These are phyloP conservation scores for Spea hammondii DNA, from an alignment of 2,797 vertebrate species.

Conservation along the genomic window DNA sequence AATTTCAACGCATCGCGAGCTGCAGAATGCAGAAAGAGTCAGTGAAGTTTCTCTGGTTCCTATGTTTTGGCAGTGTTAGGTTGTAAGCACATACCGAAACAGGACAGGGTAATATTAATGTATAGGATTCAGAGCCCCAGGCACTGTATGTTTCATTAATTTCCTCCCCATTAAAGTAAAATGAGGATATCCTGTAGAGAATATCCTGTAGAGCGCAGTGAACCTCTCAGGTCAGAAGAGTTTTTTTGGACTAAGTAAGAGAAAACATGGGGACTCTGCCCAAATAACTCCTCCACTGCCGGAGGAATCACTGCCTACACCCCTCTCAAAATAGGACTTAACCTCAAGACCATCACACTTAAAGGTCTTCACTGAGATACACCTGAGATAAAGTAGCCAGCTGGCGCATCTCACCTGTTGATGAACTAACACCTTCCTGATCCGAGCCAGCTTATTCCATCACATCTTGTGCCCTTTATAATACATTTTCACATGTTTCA, in stretches of 20 bases:
- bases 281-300: background rate
- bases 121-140: conserved; percentile 69
- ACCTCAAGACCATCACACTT: too few species aligned
- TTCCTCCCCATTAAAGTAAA: conserved; percentile 74
- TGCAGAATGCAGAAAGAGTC: background rate
- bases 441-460: too few species aligned
- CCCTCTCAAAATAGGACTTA: too few species aligned
- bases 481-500: too few species aligned
- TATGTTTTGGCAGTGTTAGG: conserved; percentile 58
- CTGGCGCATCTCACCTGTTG: too few species aligned
- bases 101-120: conserved; percentile 70
- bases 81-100: conserved; percentile 59
- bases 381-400: too few species aligned
- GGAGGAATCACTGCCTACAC: background rate
- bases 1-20: background rate
- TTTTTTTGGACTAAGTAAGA: conserved; percentile 65
- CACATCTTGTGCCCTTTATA: too few species aligned
- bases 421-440: too few species aligned
- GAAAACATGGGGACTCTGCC: conserved; percentile 53
- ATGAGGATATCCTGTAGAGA: conserved; percentile 74
- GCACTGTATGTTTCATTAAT: conserved; percentile 73
- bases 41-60: background rate
- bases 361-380: too few species aligned
- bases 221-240: conserved; percentile 66
- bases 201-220: conserved; percentile 59